A percentile compares a stretch with the other conserved stretches of the same genome.
phyloP scores from a whole-genome alignment of 2,888 invertebrate genomes.

The Ectemnius lituratus region DNA sequence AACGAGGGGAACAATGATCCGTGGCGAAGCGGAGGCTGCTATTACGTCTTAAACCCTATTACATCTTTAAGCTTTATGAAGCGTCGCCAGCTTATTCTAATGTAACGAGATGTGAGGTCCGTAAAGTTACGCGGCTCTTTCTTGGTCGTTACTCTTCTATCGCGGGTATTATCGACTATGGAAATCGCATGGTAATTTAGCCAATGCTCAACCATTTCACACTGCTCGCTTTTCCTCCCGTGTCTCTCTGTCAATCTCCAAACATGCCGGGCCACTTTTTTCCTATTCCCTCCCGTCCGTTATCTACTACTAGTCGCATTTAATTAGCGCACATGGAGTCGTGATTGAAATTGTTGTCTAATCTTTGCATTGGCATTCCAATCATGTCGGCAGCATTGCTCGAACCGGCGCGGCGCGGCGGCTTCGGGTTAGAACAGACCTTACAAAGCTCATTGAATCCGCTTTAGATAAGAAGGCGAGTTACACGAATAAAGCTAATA shows the following conservation, averaged over 20 bases:
- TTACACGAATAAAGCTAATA: conserved; percentile 58
- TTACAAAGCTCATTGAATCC: conserved; percentile 22
- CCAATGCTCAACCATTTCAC: neutral
- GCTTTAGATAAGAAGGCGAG: conserved; percentile 40
- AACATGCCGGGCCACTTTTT: too few relatives aligned
- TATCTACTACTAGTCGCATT: too few relatives aligned
- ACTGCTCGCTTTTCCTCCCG: neutral
- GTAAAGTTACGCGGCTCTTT: too few relatives aligned
- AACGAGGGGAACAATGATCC: too few relatives aligned
- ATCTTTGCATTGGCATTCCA: too few relatives aligned
- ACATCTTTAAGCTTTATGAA: conserved; percentile 7
- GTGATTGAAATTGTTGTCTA: too few relatives aligned
- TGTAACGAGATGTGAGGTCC: neutral
- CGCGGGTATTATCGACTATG: conserved; percentile 50
- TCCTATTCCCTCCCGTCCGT: too few relatives aligned
- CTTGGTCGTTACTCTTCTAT: conserved; percentile 44
- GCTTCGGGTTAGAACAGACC: conserved; percentile 3
- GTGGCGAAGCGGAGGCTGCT: too few relatives aligned
- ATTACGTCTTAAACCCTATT: neutral
- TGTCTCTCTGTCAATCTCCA: too few relatives aligned
- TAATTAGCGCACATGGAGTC: too few relatives aligned
- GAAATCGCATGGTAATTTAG: conserved; percentile 47
- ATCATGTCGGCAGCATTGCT: too few relatives aligned
- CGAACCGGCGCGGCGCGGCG: too few relatives aligned
- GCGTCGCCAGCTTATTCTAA: neutral